A percentile compares a stretch with the other conserved stretches of the same genome.
phyloP scores from a whole-genome alignment of 2,888 invertebrate species.

The Germaria angustata region DNA sequence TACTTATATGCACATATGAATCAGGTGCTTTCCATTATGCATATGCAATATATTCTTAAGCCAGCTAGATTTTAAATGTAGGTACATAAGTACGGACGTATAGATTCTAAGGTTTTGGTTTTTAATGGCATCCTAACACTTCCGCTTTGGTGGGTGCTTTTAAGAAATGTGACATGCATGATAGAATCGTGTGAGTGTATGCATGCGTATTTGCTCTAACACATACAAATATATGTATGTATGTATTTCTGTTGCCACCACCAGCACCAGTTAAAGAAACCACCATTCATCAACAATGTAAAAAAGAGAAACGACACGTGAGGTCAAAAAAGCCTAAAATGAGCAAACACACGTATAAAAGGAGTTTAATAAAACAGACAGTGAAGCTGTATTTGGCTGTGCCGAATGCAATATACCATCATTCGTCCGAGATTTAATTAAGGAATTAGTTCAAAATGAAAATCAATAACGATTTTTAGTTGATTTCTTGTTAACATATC shows the following conservation, averaged over 20 bases:
- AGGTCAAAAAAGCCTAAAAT: slow-evolving; percentile 26
- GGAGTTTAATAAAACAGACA: not conserved
- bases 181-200: slow-evolving; percentile 37
- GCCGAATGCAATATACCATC: too few relatives aligned
- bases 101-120: slow-evolving; percentile 48
- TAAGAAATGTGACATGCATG: slow-evolving; percentile 64
- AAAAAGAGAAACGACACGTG: not conserved
- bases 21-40: not conserved
- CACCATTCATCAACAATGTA: slow-evolving; percentile 13
- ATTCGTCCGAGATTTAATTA: too few relatives aligned
- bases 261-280: not conserved
- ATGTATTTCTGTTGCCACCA: not conserved
- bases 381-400: not conserved
- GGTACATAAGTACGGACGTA: too few relatives aligned
- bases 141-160: slow-evolving; percentile 64
- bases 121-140: slow-evolving; percentile 67
- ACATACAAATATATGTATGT: not conserved
- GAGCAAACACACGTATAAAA: slow-evolving; percentile 17
- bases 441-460: too few relatives aligned
- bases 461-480: too few relatives aligned
- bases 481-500: too few relatives aligned
- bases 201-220: not conserved
- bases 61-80: slow-evolving; percentile 32
- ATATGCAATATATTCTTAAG: slow-evolving; percentile 3
- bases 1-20: too few relatives aligned